Evolutionary conservation across 1,140 invertebrate genomes (phyloP).

Genomic region (Neodiprion pinetum): DNA sequence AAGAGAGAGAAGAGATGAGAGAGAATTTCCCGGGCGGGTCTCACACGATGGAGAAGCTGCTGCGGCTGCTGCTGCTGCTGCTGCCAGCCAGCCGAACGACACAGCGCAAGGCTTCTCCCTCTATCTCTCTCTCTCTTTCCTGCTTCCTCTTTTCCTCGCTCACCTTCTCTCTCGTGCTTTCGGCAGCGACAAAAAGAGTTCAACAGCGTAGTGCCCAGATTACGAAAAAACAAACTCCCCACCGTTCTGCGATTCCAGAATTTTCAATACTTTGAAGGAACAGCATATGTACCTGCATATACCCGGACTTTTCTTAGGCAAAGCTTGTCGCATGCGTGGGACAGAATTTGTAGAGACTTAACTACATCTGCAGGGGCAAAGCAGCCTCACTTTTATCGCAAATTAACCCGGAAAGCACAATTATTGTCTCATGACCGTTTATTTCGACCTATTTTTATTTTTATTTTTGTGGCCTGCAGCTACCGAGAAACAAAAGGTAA

Average conservation of each 20-base stretch:
- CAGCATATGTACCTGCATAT: neutral
- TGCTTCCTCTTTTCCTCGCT: too few species aligned
- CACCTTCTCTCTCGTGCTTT: too few species aligned
- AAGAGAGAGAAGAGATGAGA: slow-evolving; percentile 5
- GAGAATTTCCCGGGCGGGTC: slow-evolving; percentile 3
- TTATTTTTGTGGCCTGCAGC: too few species aligned
- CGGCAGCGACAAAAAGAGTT: neutral
- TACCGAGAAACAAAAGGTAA: too few species aligned
- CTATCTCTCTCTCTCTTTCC: neutral
- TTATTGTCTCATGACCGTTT: too few species aligned
- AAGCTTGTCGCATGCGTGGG: too few species aligned
- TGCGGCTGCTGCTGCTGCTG: neutral
- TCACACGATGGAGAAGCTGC: neutral
- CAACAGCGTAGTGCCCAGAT: too few species aligned
- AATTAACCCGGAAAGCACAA: too few species aligned
- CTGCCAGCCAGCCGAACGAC: neutral
- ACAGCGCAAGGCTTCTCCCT: neutral
- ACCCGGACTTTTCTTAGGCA: neutral
- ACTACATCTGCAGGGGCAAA: too few species aligned
- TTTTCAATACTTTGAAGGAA: neutral
- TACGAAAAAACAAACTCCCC: neutral
- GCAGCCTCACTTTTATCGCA: too few species aligned
- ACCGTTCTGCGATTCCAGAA: neutral
- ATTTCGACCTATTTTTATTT: too few species aligned
- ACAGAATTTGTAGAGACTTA: too few species aligned